phyloP scores from a whole-genome alignment of 2,113 vertebrate genomes.

The Pogonocichla stellata region DNA sequence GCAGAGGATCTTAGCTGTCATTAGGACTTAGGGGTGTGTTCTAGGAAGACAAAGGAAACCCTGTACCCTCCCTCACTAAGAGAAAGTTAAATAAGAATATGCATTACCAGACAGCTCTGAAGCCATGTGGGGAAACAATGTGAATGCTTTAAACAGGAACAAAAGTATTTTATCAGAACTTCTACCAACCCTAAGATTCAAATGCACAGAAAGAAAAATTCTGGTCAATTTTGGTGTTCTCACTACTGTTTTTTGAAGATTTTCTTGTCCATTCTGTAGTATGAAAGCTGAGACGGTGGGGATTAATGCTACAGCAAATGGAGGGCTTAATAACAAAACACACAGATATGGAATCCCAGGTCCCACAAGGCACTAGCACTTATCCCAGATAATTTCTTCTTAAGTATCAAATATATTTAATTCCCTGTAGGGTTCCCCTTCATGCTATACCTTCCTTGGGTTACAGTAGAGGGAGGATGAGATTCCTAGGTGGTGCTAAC shows the following conservation, averaged over 20 bases:
- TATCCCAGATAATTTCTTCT: background rate
- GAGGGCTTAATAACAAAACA: background rate
- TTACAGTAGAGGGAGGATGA: background rate
- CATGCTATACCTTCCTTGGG: background rate
- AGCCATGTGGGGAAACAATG: background rate
- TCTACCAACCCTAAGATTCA: background rate
- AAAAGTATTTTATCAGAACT: background rate
- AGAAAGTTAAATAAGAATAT: background rate
- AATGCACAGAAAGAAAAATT: background rate
- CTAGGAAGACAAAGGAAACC: background rate
- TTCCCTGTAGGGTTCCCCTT: background rate
- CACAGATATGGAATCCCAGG: fast-evolving
- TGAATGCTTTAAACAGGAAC: background rate
- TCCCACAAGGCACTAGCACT: background rate
- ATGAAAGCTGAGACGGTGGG: background rate
- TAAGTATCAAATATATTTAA: background rate
- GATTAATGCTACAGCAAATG: background rate
- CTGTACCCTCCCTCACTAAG: background rate
- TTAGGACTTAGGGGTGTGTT: background rate
- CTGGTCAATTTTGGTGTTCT: background rate
- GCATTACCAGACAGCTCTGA: background rate
- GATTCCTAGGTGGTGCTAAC: background rate
- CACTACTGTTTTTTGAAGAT: background rate
- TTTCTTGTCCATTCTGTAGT: background rate
- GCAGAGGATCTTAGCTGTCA: background rate